phyloP scores from a whole-genome alignment of 2,888 invertebrate genomes.

The Spisula subtruncata region DNA sequence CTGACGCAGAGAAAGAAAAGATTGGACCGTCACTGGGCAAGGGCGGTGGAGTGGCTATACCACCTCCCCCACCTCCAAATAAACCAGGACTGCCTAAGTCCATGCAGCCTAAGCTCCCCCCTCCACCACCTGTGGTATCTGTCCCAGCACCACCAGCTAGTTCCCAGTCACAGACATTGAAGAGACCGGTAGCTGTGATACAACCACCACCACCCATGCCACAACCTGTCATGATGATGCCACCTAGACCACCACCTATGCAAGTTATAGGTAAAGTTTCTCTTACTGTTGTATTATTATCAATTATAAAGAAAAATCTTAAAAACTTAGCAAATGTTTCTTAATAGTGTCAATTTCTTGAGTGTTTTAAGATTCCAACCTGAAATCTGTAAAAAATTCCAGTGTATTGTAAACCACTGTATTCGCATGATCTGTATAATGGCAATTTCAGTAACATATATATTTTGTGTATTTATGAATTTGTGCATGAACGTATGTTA shows the following conservation, averaged over 20 bases:
- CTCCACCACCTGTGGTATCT: constrained; percentile 76
- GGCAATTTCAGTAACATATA: too few relatives aligned
- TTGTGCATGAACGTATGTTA: too few relatives aligned
- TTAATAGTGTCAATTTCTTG: too few relatives aligned
- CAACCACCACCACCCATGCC: constrained; percentile 77
- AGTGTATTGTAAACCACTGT: too few relatives aligned
- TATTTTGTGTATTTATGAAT: too few relatives aligned
- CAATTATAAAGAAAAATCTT: neutral
- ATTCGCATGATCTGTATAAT: too few relatives aligned
- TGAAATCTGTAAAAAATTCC: too few relatives aligned
- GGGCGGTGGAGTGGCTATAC: constrained; percentile 66
- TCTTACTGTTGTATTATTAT: neutral
- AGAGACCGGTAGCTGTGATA: constrained; percentile 83
- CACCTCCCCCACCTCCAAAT: constrained; percentile 78
- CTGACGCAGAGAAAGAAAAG: constrained; percentile 98
- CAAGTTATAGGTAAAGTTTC: constrained; percentile 75
- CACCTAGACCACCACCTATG: constrained; percentile 83
- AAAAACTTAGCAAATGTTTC: too few relatives aligned
- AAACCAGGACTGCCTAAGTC: constrained; percentile 89
- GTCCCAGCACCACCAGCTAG: constrained; percentile 82
- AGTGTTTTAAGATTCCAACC: too few relatives aligned
- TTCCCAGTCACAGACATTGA: constrained; percentile 76
- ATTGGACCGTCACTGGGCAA: constrained; percentile 93
- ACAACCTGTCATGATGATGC: constrained; percentile 81
- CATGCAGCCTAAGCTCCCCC: constrained; percentile 73